Evolutionary conservation across 2,113 vertebrate genomes (phyloP), one percentile per base, ranked within the genome.

Genomic region (Stegastes partitus): DNA sequence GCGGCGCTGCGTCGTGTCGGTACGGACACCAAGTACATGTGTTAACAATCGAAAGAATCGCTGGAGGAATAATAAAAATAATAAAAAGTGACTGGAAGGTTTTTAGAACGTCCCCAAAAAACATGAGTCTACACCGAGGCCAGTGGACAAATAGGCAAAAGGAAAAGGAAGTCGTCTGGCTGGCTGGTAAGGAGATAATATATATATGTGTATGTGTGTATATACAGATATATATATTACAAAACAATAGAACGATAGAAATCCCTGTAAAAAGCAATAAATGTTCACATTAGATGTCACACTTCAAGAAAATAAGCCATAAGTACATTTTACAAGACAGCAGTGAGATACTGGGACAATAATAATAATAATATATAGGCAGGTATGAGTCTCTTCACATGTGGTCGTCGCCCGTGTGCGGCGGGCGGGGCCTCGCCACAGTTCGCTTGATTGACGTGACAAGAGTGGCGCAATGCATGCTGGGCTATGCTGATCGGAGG

Each of bases 221-320:
- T 92, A 93, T 93, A 75, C 72, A 68, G 81, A 74, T 53, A 74
- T 81, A 86, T 80, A 91, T 89, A 89, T 90, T 88, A 93, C 87
- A 94, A 93, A 93, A 93, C 89, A 91, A 94, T 87, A 91, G 77
- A 92, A 93, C 89, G 89, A 93, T 92, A 94, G 79, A 93, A 93
- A 94, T 91, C 89, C 90, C 92, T 90, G 89, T 91, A 92, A 87
- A 92, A 93, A 94, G 91, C 89, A 93, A 93, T 90, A 90, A 91
- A 93, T 87, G 90, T 95, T 94, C 93, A 95, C 94, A 94, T 93
- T 92, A 90, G 86, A 91, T 93, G 88, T 91, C 90, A 93, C 84
- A 92, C 72, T 90, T 85, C 55, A 87, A 90, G 67, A 90, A 92
- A 92, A 89, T 79, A 90, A 90, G 89, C 83, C 85, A 90, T 89